Evolutionary conservation across 2,888 invertebrate species (phyloP).

Genomic region (Idaea straminata): DNA sequence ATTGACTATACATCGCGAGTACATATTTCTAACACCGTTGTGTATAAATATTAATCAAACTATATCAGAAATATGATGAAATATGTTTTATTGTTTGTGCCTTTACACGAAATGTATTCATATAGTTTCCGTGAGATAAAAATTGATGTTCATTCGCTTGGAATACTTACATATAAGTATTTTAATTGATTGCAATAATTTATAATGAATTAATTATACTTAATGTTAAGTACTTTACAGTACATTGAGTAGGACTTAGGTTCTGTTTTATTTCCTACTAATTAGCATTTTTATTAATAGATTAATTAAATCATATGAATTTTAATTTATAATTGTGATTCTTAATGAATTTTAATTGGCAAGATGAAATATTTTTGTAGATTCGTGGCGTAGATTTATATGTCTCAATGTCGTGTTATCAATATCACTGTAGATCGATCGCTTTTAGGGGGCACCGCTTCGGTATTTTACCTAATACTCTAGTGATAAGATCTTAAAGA

Average conservation of each 20-base stretch:
- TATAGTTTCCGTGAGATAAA: conserved; percentile 13
- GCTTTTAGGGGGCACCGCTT: conserved; percentile 31
- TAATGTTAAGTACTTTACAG: conserved; percentile 47
- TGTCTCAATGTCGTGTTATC: conserved; percentile 66
- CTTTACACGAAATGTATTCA: conserved; percentile 51
- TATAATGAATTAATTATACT: conserved; percentile 10
- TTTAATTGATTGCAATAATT: conserved; percentile 58
- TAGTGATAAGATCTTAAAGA: neutral
- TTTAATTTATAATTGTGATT: conserved; percentile 15
- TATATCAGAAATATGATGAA: conserved; percentile 28
- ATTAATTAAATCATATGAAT: conserved; percentile 20
- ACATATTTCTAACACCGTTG: conserved; percentile 37
- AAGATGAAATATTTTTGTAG: conserved; percentile 36
- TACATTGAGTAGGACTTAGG: conserved; percentile 42
- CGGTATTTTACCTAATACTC: conserved; percentile 8
- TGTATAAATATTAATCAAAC: conserved; percentile 29
- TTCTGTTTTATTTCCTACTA: conserved; percentile 39
- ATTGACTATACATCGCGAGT: conserved; percentile 46
- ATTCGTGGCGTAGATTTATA: conserved; percentile 35
- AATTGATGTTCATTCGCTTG: conserved; percentile 23
- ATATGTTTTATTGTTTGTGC: conserved; percentile 70
- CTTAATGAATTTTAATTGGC: neutral
- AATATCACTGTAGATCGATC: conserved; percentile 46
- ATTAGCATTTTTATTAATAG: conserved; percentile 49
- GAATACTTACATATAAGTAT: conserved; percentile 41